Base-by-base conservation (phyloP, 2,888 invertebrate genomes). In the Cordilura impudica region DNA sequence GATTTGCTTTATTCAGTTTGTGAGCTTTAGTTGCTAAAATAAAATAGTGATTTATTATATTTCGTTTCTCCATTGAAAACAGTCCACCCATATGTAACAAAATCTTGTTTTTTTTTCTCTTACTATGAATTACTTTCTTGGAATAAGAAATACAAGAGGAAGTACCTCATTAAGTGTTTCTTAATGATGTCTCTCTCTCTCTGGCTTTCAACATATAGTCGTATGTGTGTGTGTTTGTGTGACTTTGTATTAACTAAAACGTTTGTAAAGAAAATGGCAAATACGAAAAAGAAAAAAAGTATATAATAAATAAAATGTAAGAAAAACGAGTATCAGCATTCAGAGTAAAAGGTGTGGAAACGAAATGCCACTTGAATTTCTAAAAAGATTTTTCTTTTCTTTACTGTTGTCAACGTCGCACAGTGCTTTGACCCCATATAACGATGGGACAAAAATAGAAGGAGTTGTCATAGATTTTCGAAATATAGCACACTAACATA, bases 151-250 rank as follows among this genome's bases (percentile, higher is more conserved):
- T 19, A 63, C 35, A 81, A 78, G 29, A 81, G 83, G 83, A 83
- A 82, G 82, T 83, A 67, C 81, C 78, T 82, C 83, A 83, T 83
- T 83, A 83, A 82, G 81, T 78, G 81, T 77, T 78, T 66, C 82
- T 82, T 83, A 83, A 83, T 82, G 83, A 83, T 83, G 83, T 83
- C 82, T 83, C 79, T 66, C 56, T 54, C 12, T 75, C 49, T 61
- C 35, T 69, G 14, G 39, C 7, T 16, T 0, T 18, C 8, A 14
- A 19, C 7, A 47, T 60, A 18, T 18, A 49, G 6, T 16, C 49
- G 14, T 43, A n/a, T 1, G 10, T 29, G 5, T 23, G 14, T 65
- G n/a, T 21, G 16, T 53, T 19, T 53, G 29, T 39, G 10, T 21
- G 12, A 19, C 18, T 29, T n/a, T 19, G 7, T 26, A 39, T 63